These are phyloP conservation scores for Desmodus rotundus DNA, from an alignment of 2,113 vertebrate species.

Conservation along the genomic window DNA sequence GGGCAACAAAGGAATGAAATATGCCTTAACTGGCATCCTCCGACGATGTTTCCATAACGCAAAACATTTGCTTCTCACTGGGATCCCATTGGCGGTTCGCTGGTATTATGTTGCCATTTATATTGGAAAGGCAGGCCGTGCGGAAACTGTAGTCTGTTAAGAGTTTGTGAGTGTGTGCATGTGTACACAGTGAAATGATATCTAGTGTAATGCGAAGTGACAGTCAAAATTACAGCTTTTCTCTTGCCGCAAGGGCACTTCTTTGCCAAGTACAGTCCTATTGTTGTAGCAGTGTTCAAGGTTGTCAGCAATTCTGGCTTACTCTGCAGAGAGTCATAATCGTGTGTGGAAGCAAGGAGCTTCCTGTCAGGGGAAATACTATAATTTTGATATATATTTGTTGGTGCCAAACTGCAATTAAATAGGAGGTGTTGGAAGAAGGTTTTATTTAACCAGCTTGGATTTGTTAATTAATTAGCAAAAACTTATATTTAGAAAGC, in stretches of 20 bases:
- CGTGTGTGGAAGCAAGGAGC: conserved; percentile 85
- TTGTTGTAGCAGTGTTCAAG: conserved; percentile 87
- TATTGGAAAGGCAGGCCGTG: conserved; percentile 81
- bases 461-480: conserved; percentile 85
- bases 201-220: conserved; percentile 90
- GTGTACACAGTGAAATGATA: conserved; percentile 88
- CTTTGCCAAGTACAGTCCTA: conserved; percentile 91
- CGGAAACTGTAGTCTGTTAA: conserved; percentile 85
- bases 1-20: conserved; percentile 57
- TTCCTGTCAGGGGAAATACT: conserved; percentile 91
- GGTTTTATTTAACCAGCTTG: conserved; percentile 84
- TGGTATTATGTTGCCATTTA: conserved; percentile 82
- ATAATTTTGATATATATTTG: conserved; percentile 90
- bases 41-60: conserved; percentile 67
- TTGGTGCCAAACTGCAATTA: conserved; percentile 90
- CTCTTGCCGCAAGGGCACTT: conserved; percentile 86
- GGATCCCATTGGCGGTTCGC: conserved; percentile 67
- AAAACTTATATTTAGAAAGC: conserved; percentile 66
- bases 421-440: conserved; percentile 81
- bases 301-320: conserved; percentile 91
- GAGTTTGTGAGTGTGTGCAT: conserved; percentile 81
- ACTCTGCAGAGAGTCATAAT: conserved; percentile 90
- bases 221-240: conserved; percentile 92
- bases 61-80: conserved; percentile 75
- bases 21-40: conserved; percentile 59